Base-by-base conservation (phyloP, 2,113 vertebrate species). In the Nycticorax nycticorax region DNA sequence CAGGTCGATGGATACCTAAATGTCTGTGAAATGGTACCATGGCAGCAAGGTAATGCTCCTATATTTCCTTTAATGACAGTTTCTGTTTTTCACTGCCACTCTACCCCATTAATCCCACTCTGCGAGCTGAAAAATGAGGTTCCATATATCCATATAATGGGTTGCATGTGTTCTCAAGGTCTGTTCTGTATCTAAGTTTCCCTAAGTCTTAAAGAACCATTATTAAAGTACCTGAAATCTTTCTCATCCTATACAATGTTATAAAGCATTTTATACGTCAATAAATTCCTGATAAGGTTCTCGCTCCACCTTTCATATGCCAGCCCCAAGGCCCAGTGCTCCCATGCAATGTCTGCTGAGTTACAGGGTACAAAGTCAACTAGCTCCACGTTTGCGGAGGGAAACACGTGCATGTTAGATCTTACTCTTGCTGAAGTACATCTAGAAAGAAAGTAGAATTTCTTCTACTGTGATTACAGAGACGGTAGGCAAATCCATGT, bases 1-100 rank as follows among this genome's bases (percentile, higher is more conserved):
- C 93, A 92, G 82, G 90, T 79, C 92, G 88, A 66, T 79, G 45
- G 83, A 81, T 85, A 72, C 80, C 69, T 94, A 92, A 96, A 96
- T 87, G 73, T n/a, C 91, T 86, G 76, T 92, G 76, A 92, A 96
- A 92, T 75, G 73, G 76, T 87, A 85, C 66, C 22, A 56, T 22
- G 14, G 66, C 52, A 89, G 64, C 48, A 68, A 93, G 73, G 64
- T 85, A 92, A 89, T 88, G 53, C 63, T 52, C 88, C 30, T 93
- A 66, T 92, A 96, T 93, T 93, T 91, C 17, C 48, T 89, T 84
- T 92, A 93, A 95, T 64, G 86, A 87, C 56, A 89, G 43, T 78
- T 89, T 95, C 81, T 94, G 35, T 27, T 86, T 96, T 95, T 75
- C 69, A 87, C 57, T 93, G 73, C 33, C 69, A 92, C n/a, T 78